Conservation (phyloP, 2,888 invertebrate species). For the Acleris literana region DNA sequence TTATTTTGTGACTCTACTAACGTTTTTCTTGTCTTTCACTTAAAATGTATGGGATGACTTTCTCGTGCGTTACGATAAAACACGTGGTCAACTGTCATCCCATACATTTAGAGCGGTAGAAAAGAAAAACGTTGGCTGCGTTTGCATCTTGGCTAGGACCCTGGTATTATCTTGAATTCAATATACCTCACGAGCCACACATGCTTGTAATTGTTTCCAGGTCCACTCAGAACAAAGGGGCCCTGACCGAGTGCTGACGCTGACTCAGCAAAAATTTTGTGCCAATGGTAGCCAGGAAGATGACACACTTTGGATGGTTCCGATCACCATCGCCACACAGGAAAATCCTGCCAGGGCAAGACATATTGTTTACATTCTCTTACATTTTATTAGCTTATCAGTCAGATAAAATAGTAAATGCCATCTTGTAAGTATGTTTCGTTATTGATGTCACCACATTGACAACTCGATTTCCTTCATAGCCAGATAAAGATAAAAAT, state of each 20-base stretch:
- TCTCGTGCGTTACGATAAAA: too few species aligned
- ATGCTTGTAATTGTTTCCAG: constrained; percentile 60
- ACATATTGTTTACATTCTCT: neutral
- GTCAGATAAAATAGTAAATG: too few species aligned
- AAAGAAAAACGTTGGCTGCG: too few species aligned
- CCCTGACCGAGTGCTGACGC: constrained; percentile 85
- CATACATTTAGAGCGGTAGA: too few species aligned
- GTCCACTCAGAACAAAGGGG: constrained; percentile 85
- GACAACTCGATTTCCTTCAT: constrained; percentile 32
- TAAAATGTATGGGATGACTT: too few species aligned
- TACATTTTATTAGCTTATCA: too few species aligned
- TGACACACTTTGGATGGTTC: constrained; percentile 93
- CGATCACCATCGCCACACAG: constrained; percentile 91
- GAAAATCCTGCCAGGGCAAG: constrained; percentile 86
- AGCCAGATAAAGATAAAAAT: constrained; percentile 18
- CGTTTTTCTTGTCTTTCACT: too few species aligned
- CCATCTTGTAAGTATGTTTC: too few species aligned
- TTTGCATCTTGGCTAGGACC: too few species aligned
- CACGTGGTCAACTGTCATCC: too few species aligned
- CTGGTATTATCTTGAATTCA: constrained; percentile 8
- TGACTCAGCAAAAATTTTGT: constrained; percentile 93
- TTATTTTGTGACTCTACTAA: too few species aligned
- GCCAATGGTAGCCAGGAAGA: constrained; percentile 89
- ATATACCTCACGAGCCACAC: neutral
- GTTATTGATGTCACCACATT: too few species aligned